Evolutionary conservation across 2,797 vertebrate genomes (phyloP), one percentile per base, ranked within the genome.

Genomic region (Melanotaenia nigrans): DNA sequence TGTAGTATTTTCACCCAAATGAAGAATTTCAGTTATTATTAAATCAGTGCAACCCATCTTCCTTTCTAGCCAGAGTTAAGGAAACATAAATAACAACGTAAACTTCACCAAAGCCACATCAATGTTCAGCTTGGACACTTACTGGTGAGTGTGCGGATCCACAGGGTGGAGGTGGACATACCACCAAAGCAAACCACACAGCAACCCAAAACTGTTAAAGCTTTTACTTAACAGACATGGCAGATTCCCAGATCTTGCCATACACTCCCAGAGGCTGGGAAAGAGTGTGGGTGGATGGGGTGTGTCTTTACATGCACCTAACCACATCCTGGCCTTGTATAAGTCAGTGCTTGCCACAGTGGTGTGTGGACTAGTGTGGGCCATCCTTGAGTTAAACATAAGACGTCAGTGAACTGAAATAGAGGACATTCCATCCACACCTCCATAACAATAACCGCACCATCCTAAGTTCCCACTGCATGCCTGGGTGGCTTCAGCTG

Each of bases 251-350:
- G 57, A 60, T 62, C 36, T 64, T 65, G 68, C 75, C 77, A 78
- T 84, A 59, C 63, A 20, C 73, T 87, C 61, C 68, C 55, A 38
- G 53, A 77, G 35, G 58, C 71, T 79, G 71, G 66, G 75, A 69
- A 78, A 61, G 71, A 57, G 74, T 76, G 90, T 85, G 90, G 85
- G 86, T 84, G 85, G 71, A 90, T 85, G 91, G 32, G 91, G 91
- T 82, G 88, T 81, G 89, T 79, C 88, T 63, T 85, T 63, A 76
- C 82, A 77, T 65, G 74, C 68, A 68, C 73, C 61, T 49, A 71
- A 88, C 90, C 89, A 90, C 88, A 90, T 92, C 89, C 89, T 85
- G 71, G 62, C 75, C 75, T 12, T 62, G 75, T 82, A 86, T 84
- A 82, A 32, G 78, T 78, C 83, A 80, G 66, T 66, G 85, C 79